phyloP scores from a whole-genome alignment of 2,888 invertebrate species.

The Nebria salina region DNA sequence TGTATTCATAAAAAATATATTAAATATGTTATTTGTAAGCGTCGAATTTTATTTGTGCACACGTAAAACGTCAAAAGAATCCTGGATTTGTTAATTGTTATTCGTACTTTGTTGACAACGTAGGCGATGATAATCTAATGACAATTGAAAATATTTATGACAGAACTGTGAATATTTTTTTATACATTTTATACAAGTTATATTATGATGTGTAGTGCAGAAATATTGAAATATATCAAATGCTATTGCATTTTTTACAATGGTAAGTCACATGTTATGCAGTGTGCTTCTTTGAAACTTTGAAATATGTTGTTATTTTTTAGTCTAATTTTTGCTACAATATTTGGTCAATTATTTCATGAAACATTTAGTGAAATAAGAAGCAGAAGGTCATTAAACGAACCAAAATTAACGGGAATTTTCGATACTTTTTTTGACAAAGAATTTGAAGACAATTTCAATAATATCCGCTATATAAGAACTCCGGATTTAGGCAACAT shows the following conservation, averaged over 20 bases:
- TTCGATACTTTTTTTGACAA: constrained; percentile 38
- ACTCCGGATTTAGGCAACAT: not conserved
- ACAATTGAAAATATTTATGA: constrained; percentile 38
- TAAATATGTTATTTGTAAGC: constrained; percentile 45
- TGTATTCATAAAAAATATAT: constrained; percentile 46
- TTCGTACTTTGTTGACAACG: not conserved
- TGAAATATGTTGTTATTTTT: not conserved
- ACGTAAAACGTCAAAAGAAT: not conserved
- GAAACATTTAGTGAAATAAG: constrained; percentile 23
- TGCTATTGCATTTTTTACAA: constrained; percentile 43
- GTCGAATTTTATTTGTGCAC: not conserved
- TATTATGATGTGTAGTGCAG: constrained; percentile 3
- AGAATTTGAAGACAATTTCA: constrained; percentile 32
- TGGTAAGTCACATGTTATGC: constrained; percentile 27
- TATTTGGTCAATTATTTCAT: constrained; percentile 16
- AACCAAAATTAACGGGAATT: constrained; percentile 31
- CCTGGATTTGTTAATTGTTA: not conserved
- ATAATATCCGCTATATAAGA: constrained; percentile 28
- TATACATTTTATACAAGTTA: constrained; percentile 33
- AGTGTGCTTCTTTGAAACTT: not conserved
- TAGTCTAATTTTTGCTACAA: constrained; percentile 35
- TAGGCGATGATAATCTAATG: not conserved
- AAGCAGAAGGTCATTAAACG: constrained; percentile 30
- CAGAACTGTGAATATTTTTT: constrained; percentile 27
- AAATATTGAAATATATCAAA: constrained; percentile 33